These are phyloP conservation scores for Bombus ignitus DNA, from an alignment of 1,140 invertebrate genomes.

Conservation along the genomic window DNA sequence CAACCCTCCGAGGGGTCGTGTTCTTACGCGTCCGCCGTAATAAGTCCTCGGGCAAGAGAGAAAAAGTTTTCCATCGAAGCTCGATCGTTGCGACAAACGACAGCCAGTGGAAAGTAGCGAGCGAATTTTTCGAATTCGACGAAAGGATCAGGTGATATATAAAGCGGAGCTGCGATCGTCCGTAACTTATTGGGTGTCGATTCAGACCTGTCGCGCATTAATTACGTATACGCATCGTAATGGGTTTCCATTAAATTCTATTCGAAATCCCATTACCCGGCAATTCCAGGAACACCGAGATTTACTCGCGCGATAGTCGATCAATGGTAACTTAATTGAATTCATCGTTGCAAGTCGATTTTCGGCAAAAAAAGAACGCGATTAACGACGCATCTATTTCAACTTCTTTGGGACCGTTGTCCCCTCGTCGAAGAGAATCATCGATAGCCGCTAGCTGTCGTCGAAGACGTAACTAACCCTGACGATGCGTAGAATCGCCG, in stretches of 20 bases:
- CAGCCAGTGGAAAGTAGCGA: too few species aligned
- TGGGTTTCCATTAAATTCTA: conserved; percentile 46
- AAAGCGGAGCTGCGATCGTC: neutral
- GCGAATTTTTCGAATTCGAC: neutral
- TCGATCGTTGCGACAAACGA: neutral
- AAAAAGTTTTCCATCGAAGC: neutral
- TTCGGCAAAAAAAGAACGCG: neutral
- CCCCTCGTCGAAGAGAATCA: neutral
- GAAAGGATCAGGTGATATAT: neutral
- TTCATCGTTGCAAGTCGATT: neutral
- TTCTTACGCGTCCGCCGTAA: neutral
- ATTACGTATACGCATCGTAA: conserved; percentile 22
- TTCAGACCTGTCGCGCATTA: conserved; percentile 15
- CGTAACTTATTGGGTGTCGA: neutral
- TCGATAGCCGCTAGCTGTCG: neutral
- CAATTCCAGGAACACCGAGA: neutral
- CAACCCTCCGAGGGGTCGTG: neutral
- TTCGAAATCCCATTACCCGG: conserved; percentile 26
- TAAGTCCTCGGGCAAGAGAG: neutral
- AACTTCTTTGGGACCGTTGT: neutral
- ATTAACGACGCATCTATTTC: neutral
- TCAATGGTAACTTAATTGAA: conserved; percentile 1
- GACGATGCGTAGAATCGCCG: neutral
- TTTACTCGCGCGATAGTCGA: conserved; percentile 10
- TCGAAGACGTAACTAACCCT: neutral